A percentile compares a stretch with the other conserved stretches of the same genome.
These are phyloP conservation scores for Pelagia noctiluca DNA, from an alignment of 30 jellyfish, hydroid and myxozoan species.

Conservation along the genomic window DNA sequence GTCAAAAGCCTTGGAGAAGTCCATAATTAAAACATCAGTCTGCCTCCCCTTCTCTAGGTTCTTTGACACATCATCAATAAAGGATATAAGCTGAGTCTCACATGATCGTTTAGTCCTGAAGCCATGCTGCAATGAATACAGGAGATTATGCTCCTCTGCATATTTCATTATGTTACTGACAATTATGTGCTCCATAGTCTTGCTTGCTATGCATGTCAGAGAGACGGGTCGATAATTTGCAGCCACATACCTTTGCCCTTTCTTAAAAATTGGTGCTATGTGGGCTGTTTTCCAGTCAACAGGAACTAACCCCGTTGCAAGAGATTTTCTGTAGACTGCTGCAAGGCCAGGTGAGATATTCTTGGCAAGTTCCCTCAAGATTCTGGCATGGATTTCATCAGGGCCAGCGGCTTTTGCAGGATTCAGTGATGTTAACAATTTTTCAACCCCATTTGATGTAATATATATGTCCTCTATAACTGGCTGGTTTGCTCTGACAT, in stretches of 20 bases:
- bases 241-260: conserved; percentile 45
- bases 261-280: conserved; percentile 27
- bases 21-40: conserved; percentile 30
- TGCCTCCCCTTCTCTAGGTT: conserved; percentile 36
- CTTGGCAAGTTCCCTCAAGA: conserved; percentile 51
- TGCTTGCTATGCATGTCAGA: conserved; percentile 53
- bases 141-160: conserved; percentile 25
- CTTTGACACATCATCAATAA: conserved; percentile 28
- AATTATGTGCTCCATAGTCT: conserved; percentile 43
- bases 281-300: conserved; percentile 51
- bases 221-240: conserved; percentile 30
- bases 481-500: conserved; percentile 50
- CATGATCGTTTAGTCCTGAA: conserved; percentile 36
- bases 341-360: conserved; percentile 44
- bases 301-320: conserved; percentile 49
- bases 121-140: conserved; percentile 54
- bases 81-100: conserved; percentile 46
- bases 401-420: conserved; percentile 67
- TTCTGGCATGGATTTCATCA: conserved; percentile 52
- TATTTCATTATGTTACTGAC: conserved; percentile 32
- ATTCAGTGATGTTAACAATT: conserved; percentile 38
- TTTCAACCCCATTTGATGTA: conserved; percentile 49
- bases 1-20: conserved; percentile 37
- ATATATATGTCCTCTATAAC: conserved; percentile 26
- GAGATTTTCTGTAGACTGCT: conserved; percentile 36